Conservation (phyloP, 2,888 invertebrate genomes). For the Caenorhabditis japonica region DNA sequence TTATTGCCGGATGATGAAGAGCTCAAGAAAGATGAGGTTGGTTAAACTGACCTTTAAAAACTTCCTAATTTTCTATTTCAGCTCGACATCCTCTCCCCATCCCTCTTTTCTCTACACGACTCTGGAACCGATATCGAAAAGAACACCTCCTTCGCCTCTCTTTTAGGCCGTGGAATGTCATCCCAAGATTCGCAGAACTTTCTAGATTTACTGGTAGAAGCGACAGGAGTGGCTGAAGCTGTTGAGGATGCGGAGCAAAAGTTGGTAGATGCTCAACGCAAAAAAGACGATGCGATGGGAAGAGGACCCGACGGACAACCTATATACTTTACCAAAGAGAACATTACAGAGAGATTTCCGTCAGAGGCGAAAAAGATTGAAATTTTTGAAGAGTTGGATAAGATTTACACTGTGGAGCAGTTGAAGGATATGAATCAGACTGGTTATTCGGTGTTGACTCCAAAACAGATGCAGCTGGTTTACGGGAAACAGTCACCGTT, state of each 20-base stretch:
- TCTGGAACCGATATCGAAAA: constrained; percentile 30
- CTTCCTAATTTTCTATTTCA: too few relatives aligned
- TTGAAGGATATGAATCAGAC: constrained; percentile 65
- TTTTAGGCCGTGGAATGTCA: constrained; percentile 12
- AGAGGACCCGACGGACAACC: constrained; percentile 57
- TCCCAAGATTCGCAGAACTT: constrained; percentile 39
- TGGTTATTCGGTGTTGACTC: constrained; percentile 67
- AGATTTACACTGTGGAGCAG: constrained; percentile 61
- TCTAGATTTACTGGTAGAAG: constrained; percentile 45
- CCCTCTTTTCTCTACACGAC: constrained; percentile 44
- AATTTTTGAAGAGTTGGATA: constrained; percentile 62
- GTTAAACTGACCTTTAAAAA: neutral
- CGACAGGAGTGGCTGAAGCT: constrained; percentile 47
- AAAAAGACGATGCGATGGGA: constrained; percentile 39
- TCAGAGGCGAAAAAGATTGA: constrained; percentile 67
- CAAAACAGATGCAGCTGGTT: constrained; percentile 63
- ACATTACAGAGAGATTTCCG: constrained; percentile 58
- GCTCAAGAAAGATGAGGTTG: constrained; percentile 12
- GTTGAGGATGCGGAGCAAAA: constrained; percentile 55
- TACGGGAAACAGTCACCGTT: constrained; percentile 68
- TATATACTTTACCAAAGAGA: constrained; percentile 71
- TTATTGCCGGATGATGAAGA: constrained; percentile 37
- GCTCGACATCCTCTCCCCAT: constrained; percentile 45
- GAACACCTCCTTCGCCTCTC: constrained; percentile 29
- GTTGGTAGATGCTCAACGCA: constrained; percentile 26